phyloP scores from a whole-genome alignment of 1,140 invertebrate species.

The Himalopsyche phryganea region DNA sequence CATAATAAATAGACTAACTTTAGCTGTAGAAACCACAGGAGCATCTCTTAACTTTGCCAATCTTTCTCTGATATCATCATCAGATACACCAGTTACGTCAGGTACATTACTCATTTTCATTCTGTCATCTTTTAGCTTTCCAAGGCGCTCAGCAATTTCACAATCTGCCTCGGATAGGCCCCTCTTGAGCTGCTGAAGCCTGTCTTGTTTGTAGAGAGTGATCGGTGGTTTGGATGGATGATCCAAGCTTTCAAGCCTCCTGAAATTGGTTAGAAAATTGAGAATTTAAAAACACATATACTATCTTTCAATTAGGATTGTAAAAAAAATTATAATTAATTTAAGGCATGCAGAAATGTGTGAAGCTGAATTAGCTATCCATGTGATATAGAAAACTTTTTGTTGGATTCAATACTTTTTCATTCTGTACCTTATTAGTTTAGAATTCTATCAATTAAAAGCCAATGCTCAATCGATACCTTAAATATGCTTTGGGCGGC shows the following conservation, averaged over 20 bases:
- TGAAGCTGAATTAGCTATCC: neutral
- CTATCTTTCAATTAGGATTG: neutral
- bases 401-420: neutral
- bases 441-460: neutral
- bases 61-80: constrained; percentile 53
- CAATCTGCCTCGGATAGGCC: constrained; percentile 47
- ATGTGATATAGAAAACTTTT: neutral
- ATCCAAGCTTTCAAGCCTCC: constrained; percentile 42
- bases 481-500: constrained; percentile 52
- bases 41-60: constrained; percentile 57
- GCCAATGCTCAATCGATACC: constrained; percentile 37
- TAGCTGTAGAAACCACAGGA: constrained; percentile 31
- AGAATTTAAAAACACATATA: too few species aligned
- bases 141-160: constrained; percentile 57
- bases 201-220: constrained; percentile 48
- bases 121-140: constrained; percentile 55
- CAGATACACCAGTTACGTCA: constrained; percentile 42
- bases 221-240: constrained; percentile 47
- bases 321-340: neutral
- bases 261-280: constrained; percentile 6
- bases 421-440: neutral
- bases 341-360: neutral
- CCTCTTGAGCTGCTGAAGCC: constrained; percentile 40
- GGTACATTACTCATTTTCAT: constrained; percentile 14
- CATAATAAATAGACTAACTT: too few species aligned